These are phyloP conservation scores for Horisme vitalbata DNA, from an alignment of 2,888 invertebrate species.

Conservation along the genomic window DNA sequence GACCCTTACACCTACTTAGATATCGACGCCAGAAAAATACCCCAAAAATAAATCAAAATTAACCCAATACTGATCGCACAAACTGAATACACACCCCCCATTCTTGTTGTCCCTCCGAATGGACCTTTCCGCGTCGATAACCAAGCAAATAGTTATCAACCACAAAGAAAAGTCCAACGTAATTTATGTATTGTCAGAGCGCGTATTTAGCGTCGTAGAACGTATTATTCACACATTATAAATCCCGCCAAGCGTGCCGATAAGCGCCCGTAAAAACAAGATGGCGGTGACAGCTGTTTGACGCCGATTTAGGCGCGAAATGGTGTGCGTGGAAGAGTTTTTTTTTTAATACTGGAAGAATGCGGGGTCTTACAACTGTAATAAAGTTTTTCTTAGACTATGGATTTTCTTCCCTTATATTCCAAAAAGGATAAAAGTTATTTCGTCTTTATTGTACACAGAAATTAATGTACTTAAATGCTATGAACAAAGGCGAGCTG, in stretches of 20 bases:
- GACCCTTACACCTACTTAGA: no score
- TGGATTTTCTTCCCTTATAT: no score
- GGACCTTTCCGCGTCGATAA: slow-evolving; percentile 70
- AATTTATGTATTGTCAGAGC: slow-evolving; percentile 78
- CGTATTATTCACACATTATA: slow-evolving; percentile 81
- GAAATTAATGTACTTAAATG: no score
- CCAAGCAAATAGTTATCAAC: slow-evolving; percentile 73
- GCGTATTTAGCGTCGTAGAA: slow-evolving; percentile 68
- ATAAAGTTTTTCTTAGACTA: no score
- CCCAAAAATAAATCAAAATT: slow-evolving; percentile 33
- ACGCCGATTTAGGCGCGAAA: slow-evolving; percentile 67
- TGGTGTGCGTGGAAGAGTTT: slow-evolving; percentile 16
- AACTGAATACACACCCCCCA: slow-evolving; percentile 38
- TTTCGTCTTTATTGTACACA: no score
- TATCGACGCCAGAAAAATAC: slow-evolving; percentile 12
- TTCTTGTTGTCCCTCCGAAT: slow-evolving; percentile 54
- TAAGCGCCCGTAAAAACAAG: slow-evolving; percentile 66
- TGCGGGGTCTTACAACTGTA: no score
- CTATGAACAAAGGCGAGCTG: no score
- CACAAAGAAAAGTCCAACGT: slow-evolving; percentile 51
- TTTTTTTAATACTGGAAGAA: no score
- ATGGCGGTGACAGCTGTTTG: slow-evolving; percentile 68
- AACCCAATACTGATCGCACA: slow-evolving; percentile 34
- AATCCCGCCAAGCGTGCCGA: slow-evolving; percentile 72
- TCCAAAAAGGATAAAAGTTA: no score